Base-by-base conservation (phyloP, 2,113 vertebrate species). In the Pseudorasbora parva region DNA sequence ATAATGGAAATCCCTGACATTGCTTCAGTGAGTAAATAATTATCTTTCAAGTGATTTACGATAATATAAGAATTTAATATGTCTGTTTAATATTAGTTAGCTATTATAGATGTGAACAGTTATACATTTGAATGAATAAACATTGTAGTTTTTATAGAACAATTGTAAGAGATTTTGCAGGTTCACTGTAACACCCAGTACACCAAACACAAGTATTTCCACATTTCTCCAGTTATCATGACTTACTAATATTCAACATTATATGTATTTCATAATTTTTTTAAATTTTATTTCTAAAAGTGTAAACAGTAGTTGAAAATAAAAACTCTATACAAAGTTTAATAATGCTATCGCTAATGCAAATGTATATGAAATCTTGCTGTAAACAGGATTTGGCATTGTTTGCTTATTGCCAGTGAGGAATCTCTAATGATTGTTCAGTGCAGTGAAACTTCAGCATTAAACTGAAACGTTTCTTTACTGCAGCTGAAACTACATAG, bases 401-500 rank as follows among this genome's bases (percentile, higher is more conserved):
- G 59, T 62, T 25, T 62, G 11, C 4, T 27, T 27, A 62, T 2
- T 6, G 23, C 5, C 4, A 6, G 11, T 30, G 23, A 60, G 33
- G 17, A 54, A 21, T 54, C 6, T 21, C 17, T 54, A 2, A 21
- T 8, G 64, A 37, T 37, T 37, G 19, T 19, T 37, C 15, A 10
- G 8, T 66, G 1, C 17, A 8, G 2, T 54, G 1, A 54, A 21
- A 54, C 51, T 54, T 54, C 0, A 54, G 51, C 30, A 41, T 66
- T 68, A 21, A 37, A 37, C 8, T 1, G 0, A 68, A 37, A 25
- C 15, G 7, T 49, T 25, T 41, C 47, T 23, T 51, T 54, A 5
- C 11, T 77, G 11, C 9, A 84, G 47, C 89, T 91, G 87, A 82
- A 86, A 11, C 1, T 1, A 1, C 68, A 19, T 23, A 60, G 41